These are phyloP conservation scores for human DNA, from an alignment of 2,113 vertebrate genomes.

Conservation along the genomic window DNA sequence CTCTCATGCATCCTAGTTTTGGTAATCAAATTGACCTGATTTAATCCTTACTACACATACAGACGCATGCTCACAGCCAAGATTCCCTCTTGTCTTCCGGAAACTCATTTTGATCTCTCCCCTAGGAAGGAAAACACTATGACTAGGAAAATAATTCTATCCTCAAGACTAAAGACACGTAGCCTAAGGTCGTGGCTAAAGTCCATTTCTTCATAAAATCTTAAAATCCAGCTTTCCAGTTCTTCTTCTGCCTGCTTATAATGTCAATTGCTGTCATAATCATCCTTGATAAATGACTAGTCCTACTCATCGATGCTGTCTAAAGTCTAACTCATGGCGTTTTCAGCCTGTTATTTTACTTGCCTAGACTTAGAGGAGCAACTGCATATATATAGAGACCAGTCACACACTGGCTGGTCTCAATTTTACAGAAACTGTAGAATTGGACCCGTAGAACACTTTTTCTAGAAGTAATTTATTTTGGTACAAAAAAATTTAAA, in stretches of 20 bases:
- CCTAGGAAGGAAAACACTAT: neutral
- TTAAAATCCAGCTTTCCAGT: neutral
- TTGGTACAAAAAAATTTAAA: neutral
- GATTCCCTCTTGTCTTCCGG: neutral
- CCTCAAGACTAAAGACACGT: neutral
- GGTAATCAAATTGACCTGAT: neutral
- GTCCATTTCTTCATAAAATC: neutral
- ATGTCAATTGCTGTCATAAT: neutral
- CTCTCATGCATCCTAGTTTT: neutral
- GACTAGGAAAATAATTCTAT: neutral
- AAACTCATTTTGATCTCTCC: neutral
- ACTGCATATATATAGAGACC: neutral
- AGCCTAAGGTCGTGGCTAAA: neutral
- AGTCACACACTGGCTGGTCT: neutral
- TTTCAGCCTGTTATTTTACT: neutral
- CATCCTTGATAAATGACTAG: neutral
- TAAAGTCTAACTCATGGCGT: neutral
- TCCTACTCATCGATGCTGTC: neutral
- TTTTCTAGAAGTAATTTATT: neutral
- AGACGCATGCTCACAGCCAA: neutral
- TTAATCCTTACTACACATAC: neutral
- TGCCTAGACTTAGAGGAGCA: neutral
- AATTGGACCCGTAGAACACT: neutral
- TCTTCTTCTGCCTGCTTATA: neutral
- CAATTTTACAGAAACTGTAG: neutral